Evolutionary conservation across 1,140 invertebrate species (phyloP).

Genomic region (Cydia fagiglandana): DNA sequence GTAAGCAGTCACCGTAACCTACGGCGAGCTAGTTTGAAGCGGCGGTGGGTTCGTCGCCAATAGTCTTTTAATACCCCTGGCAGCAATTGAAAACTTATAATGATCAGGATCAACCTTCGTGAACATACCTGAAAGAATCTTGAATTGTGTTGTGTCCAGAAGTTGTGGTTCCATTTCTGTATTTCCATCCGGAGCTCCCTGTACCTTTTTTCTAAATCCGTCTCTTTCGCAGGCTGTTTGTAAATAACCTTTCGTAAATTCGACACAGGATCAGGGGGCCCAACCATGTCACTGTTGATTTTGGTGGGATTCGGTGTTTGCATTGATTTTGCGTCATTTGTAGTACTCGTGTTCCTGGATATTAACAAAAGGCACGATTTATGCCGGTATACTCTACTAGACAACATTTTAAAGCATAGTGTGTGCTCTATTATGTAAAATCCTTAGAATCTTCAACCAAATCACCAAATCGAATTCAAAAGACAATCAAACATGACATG

Average conservation of each 20-base stretch:
- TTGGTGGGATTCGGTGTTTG: slow-evolving; percentile 64
- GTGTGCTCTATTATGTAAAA: slow-evolving; percentile 21
- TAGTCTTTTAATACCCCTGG: too few species aligned
- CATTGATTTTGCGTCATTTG: slow-evolving; percentile 51
- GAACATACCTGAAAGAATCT: slow-evolving; percentile 79
- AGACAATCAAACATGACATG: neutral
- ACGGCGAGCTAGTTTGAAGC: too few species aligned
- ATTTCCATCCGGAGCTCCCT: slow-evolving; percentile 83
- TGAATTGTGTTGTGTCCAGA: slow-evolving; percentile 89
- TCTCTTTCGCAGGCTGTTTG: slow-evolving; percentile 82
- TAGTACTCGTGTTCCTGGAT: slow-evolving; percentile 46
- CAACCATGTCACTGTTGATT: slow-evolving; percentile 80
- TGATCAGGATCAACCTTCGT: neutral
- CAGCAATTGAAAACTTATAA: too few species aligned
- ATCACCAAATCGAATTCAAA: neutral
- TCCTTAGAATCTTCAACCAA: too few species aligned
- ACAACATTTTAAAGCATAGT: slow-evolving; percentile 21
- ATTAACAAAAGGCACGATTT: neutral
- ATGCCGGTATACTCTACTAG: neutral
- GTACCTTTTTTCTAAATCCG: slow-evolving; percentile 82
- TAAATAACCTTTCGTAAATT: slow-evolving; percentile 87
- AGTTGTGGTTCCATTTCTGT: slow-evolving; percentile 89
- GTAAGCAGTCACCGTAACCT: too few species aligned
- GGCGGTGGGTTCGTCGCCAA: too few species aligned
- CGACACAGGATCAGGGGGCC: slow-evolving; percentile 88